phyloP scores from a whole-genome alignment of 2,797 vertebrate genomes.

The Borostomias antarcticus region DNA sequence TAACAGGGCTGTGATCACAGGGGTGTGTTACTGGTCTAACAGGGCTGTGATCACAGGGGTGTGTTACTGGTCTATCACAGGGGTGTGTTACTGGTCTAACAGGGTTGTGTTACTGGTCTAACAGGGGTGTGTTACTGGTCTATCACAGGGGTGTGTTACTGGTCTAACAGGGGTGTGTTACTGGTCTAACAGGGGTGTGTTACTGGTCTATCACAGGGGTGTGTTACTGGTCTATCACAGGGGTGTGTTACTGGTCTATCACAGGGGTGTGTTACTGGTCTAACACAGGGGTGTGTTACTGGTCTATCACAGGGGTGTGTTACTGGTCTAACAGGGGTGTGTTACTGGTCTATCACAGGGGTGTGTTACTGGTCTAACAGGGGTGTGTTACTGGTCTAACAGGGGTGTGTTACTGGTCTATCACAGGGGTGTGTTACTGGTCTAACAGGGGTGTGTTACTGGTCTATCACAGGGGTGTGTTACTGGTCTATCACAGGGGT shows the following conservation, averaged over 20 bases:
- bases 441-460: conserved; percentile 13
- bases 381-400: conserved; percentile 17
- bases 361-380: conserved; percentile 17
- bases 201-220: conserved; percentile 14
- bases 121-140: conserved; percentile 15
- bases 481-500: conserved; percentile 14
- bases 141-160: conserved; percentile 16
- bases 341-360: conserved; percentile 17
- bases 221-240: conserved; percentile 16
- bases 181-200: conserved; percentile 16
- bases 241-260: conserved; percentile 18
- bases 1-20: no score
- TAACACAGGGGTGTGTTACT: no score
- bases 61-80: conserved; percentile 16
- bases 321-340: conserved; percentile 13
- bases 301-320: no score
- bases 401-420: conserved; percentile 17
- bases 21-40: conserved; percentile 18
- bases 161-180: conserved; percentile 16
- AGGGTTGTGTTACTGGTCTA: conserved; percentile 17
- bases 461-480: conserved; percentile 16
- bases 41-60: no score
- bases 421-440: conserved; percentile 18
- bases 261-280: conserved; percentile 15
- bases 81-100: conserved; percentile 18